Conservation (phyloP, 1,140 invertebrate genomes). For the Sesamia nonagrioides region DNA sequence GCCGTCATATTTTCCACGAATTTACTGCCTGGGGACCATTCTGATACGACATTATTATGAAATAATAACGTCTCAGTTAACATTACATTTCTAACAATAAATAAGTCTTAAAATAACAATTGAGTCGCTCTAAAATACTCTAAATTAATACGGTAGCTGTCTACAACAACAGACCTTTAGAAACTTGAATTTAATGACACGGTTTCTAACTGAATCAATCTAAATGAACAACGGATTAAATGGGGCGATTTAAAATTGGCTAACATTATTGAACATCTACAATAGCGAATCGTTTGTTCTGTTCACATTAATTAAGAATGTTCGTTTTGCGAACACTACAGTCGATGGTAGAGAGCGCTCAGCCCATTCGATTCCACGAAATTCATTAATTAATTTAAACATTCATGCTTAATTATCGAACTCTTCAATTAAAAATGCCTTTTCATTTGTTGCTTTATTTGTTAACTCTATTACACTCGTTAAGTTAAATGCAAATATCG, state of each 20-base stretch:
- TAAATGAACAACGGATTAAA: conserved; percentile 64
- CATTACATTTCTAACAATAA: not conserved
- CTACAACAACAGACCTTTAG: conserved; percentile 12
- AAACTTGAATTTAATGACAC: conserved; percentile 53
- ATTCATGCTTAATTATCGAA: conserved; percentile 85
- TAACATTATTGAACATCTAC: conserved; percentile 71
- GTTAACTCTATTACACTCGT: conserved; percentile 59
- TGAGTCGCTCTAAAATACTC: conserved; percentile 14
- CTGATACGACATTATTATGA: conserved; percentile 32
- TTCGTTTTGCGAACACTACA: conserved; percentile 73
- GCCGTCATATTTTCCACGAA: conserved; percentile 42
- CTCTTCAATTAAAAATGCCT: conserved; percentile 80
- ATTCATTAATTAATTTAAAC: conserved; percentile 85
- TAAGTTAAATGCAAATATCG: conserved; percentile 65
- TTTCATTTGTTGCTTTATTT: conserved; percentile 83
- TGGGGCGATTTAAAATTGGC: conserved; percentile 64
- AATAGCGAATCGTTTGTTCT: conserved; percentile 76
- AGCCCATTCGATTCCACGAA: conserved; percentile 69
- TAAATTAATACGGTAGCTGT: conserved; percentile 27
- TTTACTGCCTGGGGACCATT: conserved; percentile 23
- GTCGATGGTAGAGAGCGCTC: conserved; percentile 48
- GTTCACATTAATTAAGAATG: conserved; percentile 83
- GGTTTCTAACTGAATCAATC: conserved; percentile 56
- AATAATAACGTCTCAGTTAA: not conserved
- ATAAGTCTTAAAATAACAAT: conserved; percentile 5